Percentiles rank a stretch among this genome's conserved stretches.
These are phyloP conservation scores for Aphis craccivora DNA, from an alignment of 1,140 invertebrate species.

Conservation along the genomic window DNA sequence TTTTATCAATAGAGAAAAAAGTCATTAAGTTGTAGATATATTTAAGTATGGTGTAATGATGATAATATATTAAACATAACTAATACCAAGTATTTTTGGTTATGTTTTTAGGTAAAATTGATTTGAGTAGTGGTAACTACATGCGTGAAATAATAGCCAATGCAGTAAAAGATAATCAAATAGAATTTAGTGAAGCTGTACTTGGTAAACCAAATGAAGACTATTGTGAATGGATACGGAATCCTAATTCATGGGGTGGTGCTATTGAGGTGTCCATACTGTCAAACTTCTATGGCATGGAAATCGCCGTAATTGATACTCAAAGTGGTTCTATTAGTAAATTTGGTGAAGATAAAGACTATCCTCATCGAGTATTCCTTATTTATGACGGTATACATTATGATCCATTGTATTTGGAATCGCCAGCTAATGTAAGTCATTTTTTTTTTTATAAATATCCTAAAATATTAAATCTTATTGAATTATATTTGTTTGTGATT, in stretches of 20 bases:
- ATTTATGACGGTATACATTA: conserved; percentile 97
- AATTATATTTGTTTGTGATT: conserved; percentile 39
- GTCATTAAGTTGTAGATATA: background rate
- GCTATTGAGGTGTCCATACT: conserved; percentile 92
- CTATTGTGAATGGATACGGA: conserved; percentile 88
- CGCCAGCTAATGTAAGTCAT: conserved; percentile 60
- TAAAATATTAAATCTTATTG: background rate
- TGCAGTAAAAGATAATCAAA: conserved; percentile 77
- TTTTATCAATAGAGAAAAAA: background rate
- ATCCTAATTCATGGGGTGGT: conserved; percentile 90
- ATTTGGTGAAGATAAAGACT: conserved; percentile 93
- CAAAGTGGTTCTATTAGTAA: conserved; percentile 88
- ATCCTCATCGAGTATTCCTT: conserved; percentile 83
- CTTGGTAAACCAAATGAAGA: conserved; percentile 84
- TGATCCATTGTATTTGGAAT: conserved; percentile 90
- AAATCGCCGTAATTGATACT: conserved; percentile 94
- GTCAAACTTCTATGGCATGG: conserved; percentile 85
- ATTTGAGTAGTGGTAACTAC: conserved; percentile 73
- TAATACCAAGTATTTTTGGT: background rate
- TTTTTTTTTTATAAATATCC: background rate
- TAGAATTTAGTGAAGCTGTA: conserved; percentile 84
- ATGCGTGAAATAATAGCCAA: conserved; percentile 88
- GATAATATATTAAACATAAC: background rate
- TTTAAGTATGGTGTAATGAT: background rate
- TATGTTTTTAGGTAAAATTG: conserved; percentile 72